phyloP scores from a whole-genome alignment of 2,888 invertebrate genomes.

The Glaucopsyche alexis region DNA sequence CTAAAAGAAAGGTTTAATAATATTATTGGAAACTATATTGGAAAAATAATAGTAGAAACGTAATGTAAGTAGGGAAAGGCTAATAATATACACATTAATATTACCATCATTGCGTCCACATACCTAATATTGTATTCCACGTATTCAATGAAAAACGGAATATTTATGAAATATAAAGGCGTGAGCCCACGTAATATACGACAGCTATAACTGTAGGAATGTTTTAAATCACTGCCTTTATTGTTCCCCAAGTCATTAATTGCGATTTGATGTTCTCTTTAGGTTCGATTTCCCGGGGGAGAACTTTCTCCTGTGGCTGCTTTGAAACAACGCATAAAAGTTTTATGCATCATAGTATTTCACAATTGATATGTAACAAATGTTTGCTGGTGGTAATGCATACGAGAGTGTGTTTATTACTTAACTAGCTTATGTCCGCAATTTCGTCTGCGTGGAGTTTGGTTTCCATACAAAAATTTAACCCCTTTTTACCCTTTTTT shows the following conservation, averaged over 20 bases:
- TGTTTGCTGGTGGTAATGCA: neutral
- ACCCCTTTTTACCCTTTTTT: too few species aligned
- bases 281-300: conserved; percentile 27
- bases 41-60: too few species aligned
- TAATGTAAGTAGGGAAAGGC: too few species aligned
- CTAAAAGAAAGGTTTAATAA: too few species aligned
- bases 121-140: conserved; percentile 7
- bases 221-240: conserved; percentile 31
- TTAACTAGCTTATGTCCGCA: too few species aligned
- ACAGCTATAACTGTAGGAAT: conserved; percentile 23
- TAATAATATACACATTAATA: neutral
- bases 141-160: conserved; percentile 6
- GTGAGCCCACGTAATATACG: conserved; percentile 21
- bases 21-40: too few species aligned
- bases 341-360: conserved; percentile 14
- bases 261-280: conserved; percentile 29
- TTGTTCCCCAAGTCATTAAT: conserved; percentile 29
- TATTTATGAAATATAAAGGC: conserved; percentile 24
- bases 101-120: neutral
- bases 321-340: conserved; percentile 20
- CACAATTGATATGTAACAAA: neutral
- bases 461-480: too few species aligned
- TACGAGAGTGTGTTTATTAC: too few species aligned
- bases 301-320: conserved; percentile 21
- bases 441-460: too few species aligned